Evolutionary conservation across 2,888 invertebrate species (phyloP).

Genomic region (Alitta virens): DNA sequence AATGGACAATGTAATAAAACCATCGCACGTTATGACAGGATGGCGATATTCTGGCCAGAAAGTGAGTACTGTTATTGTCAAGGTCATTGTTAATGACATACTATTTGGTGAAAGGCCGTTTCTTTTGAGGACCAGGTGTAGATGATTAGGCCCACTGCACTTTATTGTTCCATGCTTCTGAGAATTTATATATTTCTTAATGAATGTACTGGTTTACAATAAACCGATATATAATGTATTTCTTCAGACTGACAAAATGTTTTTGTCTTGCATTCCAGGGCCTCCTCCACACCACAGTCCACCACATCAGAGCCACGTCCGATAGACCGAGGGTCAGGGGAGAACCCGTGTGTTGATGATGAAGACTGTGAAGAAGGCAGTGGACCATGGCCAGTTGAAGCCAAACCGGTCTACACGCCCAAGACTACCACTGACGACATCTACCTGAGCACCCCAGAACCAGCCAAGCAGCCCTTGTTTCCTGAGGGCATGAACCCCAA

Average conservation of each 20-base stretch:
- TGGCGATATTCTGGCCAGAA: too few relatives aligned
- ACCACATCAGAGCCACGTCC: slow-evolving; percentile 9
- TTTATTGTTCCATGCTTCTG: too few relatives aligned
- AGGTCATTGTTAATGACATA: too few relatives aligned
- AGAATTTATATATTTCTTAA: too few relatives aligned
- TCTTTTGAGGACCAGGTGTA: too few relatives aligned
- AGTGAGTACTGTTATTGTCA: too few relatives aligned
- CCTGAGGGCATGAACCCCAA: neutral
- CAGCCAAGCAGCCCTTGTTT: neutral
- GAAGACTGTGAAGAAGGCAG: slow-evolving; percentile 82
- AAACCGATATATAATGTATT: too few relatives aligned
- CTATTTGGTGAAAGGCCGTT: too few relatives aligned
- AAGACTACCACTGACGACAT: slow-evolving; percentile 15
- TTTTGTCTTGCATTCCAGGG: neutral
- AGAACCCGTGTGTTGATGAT: slow-evolving; percentile 65
- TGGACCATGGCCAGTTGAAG: slow-evolving; percentile 64
- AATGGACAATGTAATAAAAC: too few relatives aligned
- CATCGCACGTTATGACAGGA: too few relatives aligned
- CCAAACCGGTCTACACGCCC: slow-evolving; percentile 21
- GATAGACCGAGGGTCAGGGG: slow-evolving; percentile 11
- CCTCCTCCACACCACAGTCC: slow-evolving; percentile 11
- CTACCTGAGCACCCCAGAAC: neutral
- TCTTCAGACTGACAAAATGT: neutral
- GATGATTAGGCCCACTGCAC: too few relatives aligned
- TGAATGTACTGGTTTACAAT: too few relatives aligned